Conservation (phyloP, 2,888 invertebrate species). For the Nebria salina region DNA sequence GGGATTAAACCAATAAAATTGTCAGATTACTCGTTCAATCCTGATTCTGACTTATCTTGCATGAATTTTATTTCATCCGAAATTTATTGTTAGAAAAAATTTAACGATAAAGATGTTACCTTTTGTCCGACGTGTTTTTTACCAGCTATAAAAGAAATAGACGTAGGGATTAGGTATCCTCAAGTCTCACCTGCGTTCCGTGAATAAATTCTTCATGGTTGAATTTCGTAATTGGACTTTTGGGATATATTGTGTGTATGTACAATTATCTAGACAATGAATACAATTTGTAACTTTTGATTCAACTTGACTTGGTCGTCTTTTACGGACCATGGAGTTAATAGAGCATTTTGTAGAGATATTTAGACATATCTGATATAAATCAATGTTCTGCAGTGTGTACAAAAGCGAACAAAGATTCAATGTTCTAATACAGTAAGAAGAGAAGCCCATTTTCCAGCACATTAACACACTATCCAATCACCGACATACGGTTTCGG, state of each 20-base stretch:
- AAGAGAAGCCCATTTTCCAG: conserved; percentile 33
- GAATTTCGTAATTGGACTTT: not conserved
- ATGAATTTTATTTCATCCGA: conserved; percentile 25
- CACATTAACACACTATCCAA: conserved; percentile 40
- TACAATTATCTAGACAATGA: not conserved
- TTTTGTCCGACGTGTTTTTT: conserved; percentile 24
- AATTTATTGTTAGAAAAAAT: conserved; percentile 30
- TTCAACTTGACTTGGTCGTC: no score
- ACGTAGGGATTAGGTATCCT: not conserved
- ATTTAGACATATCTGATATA: no score
- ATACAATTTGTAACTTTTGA: not conserved
- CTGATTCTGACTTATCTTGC: conserved; percentile 37
- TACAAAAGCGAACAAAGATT: no score
- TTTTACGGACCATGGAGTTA: no score
- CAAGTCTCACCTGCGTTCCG: not conserved
- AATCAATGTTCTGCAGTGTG: no score
- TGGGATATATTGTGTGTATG: not conserved
- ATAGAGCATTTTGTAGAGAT: no score
- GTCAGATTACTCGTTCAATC: conserved; percentile 30
- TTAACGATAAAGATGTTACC: conserved; percentile 34
- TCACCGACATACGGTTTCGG: conserved; percentile 33
- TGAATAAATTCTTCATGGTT: not conserved
- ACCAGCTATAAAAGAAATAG: not conserved
- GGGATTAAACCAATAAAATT: conserved; percentile 39
- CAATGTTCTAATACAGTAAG: not conserved